Percentiles rank a stretch among this genome's conserved stretches.
Evolutionary conservation across 2,888 invertebrate genomes (phyloP).

Genomic region (Carcina quercana): DNA sequence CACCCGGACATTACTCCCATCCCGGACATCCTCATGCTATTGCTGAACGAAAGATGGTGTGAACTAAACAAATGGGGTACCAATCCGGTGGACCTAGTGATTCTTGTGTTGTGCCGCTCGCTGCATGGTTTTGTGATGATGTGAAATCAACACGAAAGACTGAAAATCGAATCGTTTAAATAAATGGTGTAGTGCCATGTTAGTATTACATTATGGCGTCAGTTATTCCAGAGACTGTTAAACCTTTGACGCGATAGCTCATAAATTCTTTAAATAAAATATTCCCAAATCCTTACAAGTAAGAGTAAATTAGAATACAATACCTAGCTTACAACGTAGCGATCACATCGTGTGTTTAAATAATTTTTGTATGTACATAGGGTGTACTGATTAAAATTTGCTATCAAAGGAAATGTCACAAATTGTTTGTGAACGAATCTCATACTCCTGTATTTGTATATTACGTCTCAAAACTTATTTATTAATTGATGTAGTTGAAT

Average conservation of each 20-base stretch:
- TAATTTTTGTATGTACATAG: conserved; percentile 41
- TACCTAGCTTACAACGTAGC: conserved; percentile 21
- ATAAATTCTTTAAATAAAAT: too few relatives aligned
- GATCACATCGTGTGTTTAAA: conserved; percentile 35
- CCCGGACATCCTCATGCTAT: conserved; percentile 71
- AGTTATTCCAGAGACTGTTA: conserved; percentile 35
- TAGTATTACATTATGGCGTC: conserved; percentile 53
- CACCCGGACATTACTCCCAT: conserved; percentile 76
- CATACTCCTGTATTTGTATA: conserved; percentile 42
- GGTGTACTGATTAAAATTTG: conserved; percentile 25
- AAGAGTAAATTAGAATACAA: too few relatives aligned
- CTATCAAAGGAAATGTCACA: conserved; percentile 39
- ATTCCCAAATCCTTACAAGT: too few relatives aligned
- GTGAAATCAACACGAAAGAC: conserved; percentile 54
- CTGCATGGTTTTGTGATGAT: conserved; percentile 20
- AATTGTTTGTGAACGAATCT: conserved; percentile 54
- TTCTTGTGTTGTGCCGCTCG: too few relatives aligned
- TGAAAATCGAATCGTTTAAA: conserved; percentile 57
- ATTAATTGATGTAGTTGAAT: conserved; percentile 31
- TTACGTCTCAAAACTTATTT: conserved; percentile 37
- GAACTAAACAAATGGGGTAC: conserved; percentile 18
- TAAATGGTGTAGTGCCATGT: conserved; percentile 72
- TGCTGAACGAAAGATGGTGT: conserved; percentile 67
- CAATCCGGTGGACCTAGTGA: too few relatives aligned
- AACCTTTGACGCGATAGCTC: background rate